Evolutionary conservation across 2,113 vertebrate species (phyloP), one percentile per base, ranked within the genome.

Genomic region (Zeus faber): DNA sequence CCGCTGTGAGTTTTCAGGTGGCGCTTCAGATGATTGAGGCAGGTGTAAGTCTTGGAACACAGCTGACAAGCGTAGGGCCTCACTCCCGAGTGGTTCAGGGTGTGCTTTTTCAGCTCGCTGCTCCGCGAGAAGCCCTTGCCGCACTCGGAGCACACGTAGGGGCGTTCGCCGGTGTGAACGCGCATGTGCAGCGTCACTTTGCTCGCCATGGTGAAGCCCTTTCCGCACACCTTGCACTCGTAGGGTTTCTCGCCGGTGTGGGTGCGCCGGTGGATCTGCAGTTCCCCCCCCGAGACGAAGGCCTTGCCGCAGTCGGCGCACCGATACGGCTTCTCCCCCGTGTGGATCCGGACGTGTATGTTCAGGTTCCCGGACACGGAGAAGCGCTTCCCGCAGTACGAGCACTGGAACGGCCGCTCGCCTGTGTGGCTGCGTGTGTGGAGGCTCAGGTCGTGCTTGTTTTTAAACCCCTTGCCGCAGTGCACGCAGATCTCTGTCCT

Each of bases 361-460:
- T 58, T 77, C 20, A 83, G 50, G 50, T 76, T 73, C 20, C 76
- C 70, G 0, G 54, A 63, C 49, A 63, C 46, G 0, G 68, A 65
- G 69, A 82, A 77, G 1, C 63, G 29, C 11, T 77, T 82, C 8
- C 52, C 63, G 1, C 74, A 82, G 31, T 77, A 68, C 0, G 71
- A 70, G 52, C 77, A 82, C 60, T 80, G 57, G 17, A 65, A 82
- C 0, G 77, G 77, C 50, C 61, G 70, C 66, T 82, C 76, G 0
- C 77, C 80, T 1, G 80, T 82, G 62, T 82, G 77, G 11, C 47
- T 75, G 7, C 74, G 68, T 68, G 65, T 77, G 63, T 82, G 77
- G 4, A 75, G 44, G 4, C 18, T 66, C 49, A 82, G 51, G 2
- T 65, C 56, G 0, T 51, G 31, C 27, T 71, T 79, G 24, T 13